phyloP scores from a whole-genome alignment of 1,140 invertebrate species.

The Myzus persicae region DNA sequence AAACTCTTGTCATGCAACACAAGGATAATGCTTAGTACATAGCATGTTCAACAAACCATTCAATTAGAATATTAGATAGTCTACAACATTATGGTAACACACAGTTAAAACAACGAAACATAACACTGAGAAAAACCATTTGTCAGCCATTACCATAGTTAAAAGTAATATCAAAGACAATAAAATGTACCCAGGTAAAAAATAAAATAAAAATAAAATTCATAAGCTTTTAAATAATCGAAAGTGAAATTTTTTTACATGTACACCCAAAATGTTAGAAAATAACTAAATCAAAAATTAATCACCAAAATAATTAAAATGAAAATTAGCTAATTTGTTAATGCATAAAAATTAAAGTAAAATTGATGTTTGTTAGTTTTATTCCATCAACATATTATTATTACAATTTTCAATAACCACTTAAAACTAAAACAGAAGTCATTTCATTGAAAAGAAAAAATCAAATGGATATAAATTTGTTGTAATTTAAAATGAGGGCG shows the following conservation, averaged over 20 bases:
- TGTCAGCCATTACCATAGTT: neutral
- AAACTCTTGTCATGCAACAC: conserved; percentile 35
- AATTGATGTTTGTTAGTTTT: neutral
- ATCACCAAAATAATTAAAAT: neutral
- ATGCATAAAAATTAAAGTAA: neutral
- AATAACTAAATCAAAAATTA: neutral
- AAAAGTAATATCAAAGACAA: neutral
- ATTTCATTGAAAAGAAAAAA: neutral
- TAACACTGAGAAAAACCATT: neutral
- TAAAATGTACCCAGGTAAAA: neutral
- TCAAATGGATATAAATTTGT: neutral
- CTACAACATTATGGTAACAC: conserved; percentile 48
- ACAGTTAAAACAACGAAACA: conserved; percentile 1
- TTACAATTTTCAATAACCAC: neutral
- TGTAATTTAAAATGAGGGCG: no score
- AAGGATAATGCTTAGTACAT: neutral
- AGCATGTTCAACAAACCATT: neutral
- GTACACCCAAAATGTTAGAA: neutral
- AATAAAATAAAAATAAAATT: neutral
- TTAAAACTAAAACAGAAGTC: neutral
- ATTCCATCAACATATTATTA: neutral
- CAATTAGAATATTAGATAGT: neutral
- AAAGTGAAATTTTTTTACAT: neutral
- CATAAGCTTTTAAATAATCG: neutral
- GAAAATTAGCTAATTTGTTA: neutral